Evolutionary conservation across 30 jellyfish, hydroid and myxozoan species (phyloP).

Genomic region (Hydractinia echinata): DNA sequence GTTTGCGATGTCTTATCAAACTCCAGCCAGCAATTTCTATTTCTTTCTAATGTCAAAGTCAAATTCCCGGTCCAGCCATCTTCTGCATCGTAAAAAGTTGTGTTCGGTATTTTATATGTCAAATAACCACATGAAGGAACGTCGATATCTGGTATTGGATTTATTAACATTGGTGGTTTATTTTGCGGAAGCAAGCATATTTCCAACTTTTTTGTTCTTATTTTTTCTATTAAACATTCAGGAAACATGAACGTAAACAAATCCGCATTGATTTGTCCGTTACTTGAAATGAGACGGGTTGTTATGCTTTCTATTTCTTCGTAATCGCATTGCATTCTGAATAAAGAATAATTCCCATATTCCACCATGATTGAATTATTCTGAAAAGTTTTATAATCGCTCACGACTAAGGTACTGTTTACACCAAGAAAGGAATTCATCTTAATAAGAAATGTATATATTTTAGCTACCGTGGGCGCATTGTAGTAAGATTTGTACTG

Average conservation of each 20-base stretch:
- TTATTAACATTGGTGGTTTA: conserved; percentile 14
- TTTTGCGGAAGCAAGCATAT: conserved; percentile 8
- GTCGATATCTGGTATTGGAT: not conserved
- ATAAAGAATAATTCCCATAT: conserved; percentile 10
- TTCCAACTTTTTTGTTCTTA: not conserved
- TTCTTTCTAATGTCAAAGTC: not conserved
- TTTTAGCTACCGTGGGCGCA: not conserved
- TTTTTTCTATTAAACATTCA: conserved; percentile 7
- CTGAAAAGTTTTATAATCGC: not conserved
- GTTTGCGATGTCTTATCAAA: not conserved
- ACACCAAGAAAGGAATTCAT: not conserved
- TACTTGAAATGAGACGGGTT: not conserved
- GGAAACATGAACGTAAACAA: conserved; percentile 23
- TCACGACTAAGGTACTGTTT: conserved; percentile 16
- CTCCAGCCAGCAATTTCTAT: conserved; percentile 20
- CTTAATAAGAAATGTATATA: not conserved
- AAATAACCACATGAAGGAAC: conserved; percentile 22
- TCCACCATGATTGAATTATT: conserved; percentile 3
- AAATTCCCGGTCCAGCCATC: conserved; percentile 35
- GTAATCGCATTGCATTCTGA: not conserved
- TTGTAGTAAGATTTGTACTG: not conserved
- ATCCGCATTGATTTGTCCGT: conserved; percentile 14
- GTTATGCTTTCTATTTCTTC: not conserved
- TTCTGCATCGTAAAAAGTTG: conserved; percentile 26
- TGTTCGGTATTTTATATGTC: conserved; percentile 30